A percentile compares a stretch with the other conserved stretches of the same genome.
These are phyloP conservation scores for Taenaris catops DNA, from an alignment of 2,888 invertebrate species.

Conservation along the genomic window DNA sequence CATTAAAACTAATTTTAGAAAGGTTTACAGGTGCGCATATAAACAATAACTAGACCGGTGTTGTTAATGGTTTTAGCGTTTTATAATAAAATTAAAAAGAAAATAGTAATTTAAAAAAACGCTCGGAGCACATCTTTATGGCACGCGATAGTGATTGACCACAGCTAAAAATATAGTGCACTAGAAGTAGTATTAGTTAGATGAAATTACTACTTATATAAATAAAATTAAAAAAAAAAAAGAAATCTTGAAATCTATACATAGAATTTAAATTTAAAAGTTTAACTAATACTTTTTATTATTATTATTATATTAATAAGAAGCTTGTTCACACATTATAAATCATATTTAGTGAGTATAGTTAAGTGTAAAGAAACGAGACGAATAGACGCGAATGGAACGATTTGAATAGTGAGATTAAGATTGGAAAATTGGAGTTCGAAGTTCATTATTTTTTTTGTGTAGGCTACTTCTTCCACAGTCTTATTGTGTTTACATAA, in stretches of 20 bases:
- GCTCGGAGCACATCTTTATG: slow-evolving; percentile 45
- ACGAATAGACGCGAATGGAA: slow-evolving; percentile 40
- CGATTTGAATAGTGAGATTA: slow-evolving; percentile 53
- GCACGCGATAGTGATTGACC: slow-evolving; percentile 64
- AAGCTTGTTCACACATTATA: slow-evolving; percentile 79
- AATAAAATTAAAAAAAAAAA: slow-evolving; percentile 46
- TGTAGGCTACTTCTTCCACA: slow-evolving; percentile 34
- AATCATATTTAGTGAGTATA: slow-evolving; percentile 73
- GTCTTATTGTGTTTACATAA: slow-evolving; percentile 31
- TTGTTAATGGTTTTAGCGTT: slow-evolving; percentile 19
- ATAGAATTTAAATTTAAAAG: slow-evolving; percentile 76
- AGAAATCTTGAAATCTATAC: slow-evolving; percentile 76
- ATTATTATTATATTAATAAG: slow-evolving; percentile 58
- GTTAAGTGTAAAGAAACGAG: slow-evolving; percentile 54
- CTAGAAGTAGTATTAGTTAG: slow-evolving; percentile 72
- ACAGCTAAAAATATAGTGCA: slow-evolving; percentile 74
- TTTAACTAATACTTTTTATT: slow-evolving; percentile 78
- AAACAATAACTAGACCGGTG: slow-evolving; percentile 11
- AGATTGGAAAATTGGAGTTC: slow-evolving; percentile 33
- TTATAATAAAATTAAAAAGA: slow-evolving; percentile 23
- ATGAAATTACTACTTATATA: slow-evolving; percentile 70
- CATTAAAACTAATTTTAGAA: slow-evolving; percentile 24
- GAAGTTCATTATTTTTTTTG: slow-evolving; percentile 21
- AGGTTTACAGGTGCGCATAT: slow-evolving; percentile 19
- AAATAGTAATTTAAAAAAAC: slow-evolving; percentile 15